Evolutionary conservation across 2,888 invertebrate species (phyloP), one percentile per base, ranked within the genome.

Genomic region (Xestia xanthographa): DNA sequence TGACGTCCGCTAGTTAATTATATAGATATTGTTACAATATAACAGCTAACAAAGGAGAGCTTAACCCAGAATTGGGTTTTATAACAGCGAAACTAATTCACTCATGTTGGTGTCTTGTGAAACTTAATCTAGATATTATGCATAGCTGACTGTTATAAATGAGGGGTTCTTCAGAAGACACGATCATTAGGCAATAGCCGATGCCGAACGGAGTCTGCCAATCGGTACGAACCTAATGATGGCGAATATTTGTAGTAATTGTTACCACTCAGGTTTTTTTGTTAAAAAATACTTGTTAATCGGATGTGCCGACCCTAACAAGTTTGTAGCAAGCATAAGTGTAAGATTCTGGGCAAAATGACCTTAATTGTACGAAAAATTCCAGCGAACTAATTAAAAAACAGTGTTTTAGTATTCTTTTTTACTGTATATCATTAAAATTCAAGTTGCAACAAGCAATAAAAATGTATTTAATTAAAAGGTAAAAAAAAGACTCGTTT

Each of bases 381-480:
- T 45, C 78, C 68, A 87, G 84, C 69, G 77, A 43, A 62, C 79
- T 86, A 86, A 72, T 76, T 65, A 4, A 29, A 62, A 53, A 67
- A 72, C 81, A 73, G 76, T 75, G 29, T 75, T 70, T 84, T 84
- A 86, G 87, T 80, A 84, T 87, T 82, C 58, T 50, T 84, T 79
- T 72, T 68, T 77, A 84, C 12, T 87, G 77, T 86, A 79, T 84
- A 77, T 80, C 69, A 70, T 71, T 70, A 67, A 75, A 85, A 77
- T 78, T 79, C 67, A 72, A 77, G 34, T 85, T 86, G 77, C 81
- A 84, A 80, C 17, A 80, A 87, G 86, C 86, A 87, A 86, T 87
- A 87, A 85, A 82, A 82, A 82, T 72, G 68, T 87, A 82, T 88
- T 85, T 82, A 83, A 75, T 48, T 34, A 73, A 72, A 75, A 29